phyloP scores from a whole-genome alignment of 2,113 vertebrate species.

The Orycteropus afer region DNA sequence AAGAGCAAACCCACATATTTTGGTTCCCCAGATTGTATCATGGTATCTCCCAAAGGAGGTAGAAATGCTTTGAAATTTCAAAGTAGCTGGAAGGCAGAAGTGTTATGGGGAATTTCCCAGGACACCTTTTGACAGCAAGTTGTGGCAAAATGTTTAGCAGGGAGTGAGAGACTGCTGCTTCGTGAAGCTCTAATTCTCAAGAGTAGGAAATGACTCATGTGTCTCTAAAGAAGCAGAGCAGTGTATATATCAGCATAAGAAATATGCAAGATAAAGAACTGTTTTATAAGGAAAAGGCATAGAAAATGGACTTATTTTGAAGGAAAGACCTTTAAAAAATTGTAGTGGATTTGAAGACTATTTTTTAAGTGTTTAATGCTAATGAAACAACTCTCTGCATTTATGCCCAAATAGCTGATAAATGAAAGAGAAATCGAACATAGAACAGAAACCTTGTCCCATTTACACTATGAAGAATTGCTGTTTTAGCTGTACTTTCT shows the following conservation, averaged over 20 bases:
- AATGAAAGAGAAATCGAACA: neutral
- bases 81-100: neutral
- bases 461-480: neutral
- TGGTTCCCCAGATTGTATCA: neutral
- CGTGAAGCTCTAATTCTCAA: neutral
- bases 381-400: neutral
- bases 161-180: neutral
- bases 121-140: neutral
- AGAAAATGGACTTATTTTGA: neutral
- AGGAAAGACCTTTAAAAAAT: neutral
- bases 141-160: neutral
- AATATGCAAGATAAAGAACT: neutral
- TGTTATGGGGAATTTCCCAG: neutral
- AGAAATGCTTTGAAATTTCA: neutral
- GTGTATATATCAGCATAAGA: neutral
- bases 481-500: neutral
- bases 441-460: neutral
- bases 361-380: neutral
- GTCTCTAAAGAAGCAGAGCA: conserved; percentile 20
- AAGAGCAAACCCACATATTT: neutral
- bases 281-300: neutral
- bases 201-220: conserved; percentile 46
- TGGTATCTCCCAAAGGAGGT: neutral
- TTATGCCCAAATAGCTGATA: conserved; percentile 1
- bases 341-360: neutral